Evolutionary conservation across 1,140 invertebrate genomes (phyloP), one percentile per base, ranked within the genome.

Genomic region (Mycetomoellerius zeteki): DNA sequence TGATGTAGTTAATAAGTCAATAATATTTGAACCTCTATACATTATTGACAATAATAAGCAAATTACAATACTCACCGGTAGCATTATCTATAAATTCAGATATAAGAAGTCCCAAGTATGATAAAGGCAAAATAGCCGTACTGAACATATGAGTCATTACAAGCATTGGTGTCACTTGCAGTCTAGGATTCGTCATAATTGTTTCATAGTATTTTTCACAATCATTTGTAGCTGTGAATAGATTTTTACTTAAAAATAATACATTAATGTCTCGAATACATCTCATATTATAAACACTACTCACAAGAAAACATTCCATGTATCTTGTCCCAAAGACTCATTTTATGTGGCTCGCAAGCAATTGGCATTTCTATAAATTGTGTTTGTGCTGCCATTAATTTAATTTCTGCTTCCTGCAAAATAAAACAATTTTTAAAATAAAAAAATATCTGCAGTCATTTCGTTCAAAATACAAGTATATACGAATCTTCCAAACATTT

Each of bases 331-430:
- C 75, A 89, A 5, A 77, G 16, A 69, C 16, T 65, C 91, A 93
- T 92, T 75, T 93, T 85, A 71, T 91, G 7, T 4, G 92, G 90
- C 12, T 90, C 80, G 69, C 94, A 94, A 5, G 91, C 62, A 62
- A 88, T 77, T 37, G 93, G 93, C 65, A 92, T 54, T 52, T 88
- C 3, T 10, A 64, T 27, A 78, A 86, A 92, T 67, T 91, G 87
- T 21, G 88, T 72, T 89, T 92, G 91, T 27, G 86, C 71, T 3
- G 91, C 88, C 50, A 60, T 67, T 76, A 85, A 62, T 69, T 94
- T 92, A n/a, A 93, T 92, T 76, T 93, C 87, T 33, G 87, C 91
- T 77, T 94, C 92, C 93, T 94, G 56, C 2, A 72, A 54, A 73
- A 52, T n/a, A 84, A 14, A 71, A 16, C 7, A 65, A 24, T n/a